phyloP scores from a whole-genome alignment of 2,797 vertebrate genomes.

The Varecia variegata region DNA sequence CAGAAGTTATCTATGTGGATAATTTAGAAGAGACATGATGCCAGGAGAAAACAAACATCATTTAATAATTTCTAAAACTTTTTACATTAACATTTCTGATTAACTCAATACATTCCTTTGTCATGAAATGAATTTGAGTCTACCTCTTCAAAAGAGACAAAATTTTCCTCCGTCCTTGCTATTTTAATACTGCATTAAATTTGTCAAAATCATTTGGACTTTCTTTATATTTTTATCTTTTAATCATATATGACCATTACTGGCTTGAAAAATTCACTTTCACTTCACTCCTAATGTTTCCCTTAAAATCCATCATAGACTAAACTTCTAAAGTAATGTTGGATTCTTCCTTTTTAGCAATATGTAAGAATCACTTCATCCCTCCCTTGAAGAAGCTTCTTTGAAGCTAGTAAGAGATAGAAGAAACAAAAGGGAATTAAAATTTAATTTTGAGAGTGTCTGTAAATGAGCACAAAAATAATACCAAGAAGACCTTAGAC shows the following conservation, averaged over 20 bases:
- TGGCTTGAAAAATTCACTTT: slow-evolving; percentile 22
- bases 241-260: neutral
- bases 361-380: neutral
- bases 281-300: neutral
- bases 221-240: slow-evolving; percentile 39
- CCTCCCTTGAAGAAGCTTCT: neutral
- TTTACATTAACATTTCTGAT: slow-evolving; percentile 1
- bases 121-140: neutral
- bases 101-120: neutral
- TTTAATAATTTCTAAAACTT: slow-evolving; percentile 17
- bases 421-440: neutral
- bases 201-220: neutral
- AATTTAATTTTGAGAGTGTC: neutral
- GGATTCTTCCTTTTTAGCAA: neutral
- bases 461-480: neutral
- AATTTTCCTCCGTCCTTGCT: neutral
- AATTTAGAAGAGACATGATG: neutral
- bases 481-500: neutral
- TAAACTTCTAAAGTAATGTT: neutral
- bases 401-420: slow-evolving; percentile 19
- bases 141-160: neutral
- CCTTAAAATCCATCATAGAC: neutral
- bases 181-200: slow-evolving; percentile 26
- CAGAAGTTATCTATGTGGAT: neutral
- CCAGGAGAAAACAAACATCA: neutral